Percentiles rank a stretch among this genome's conserved stretches.
Evolutionary conservation across 2,113 vertebrate genomes (phyloP).

Genomic region (Paramormyrops kingsleyae): DNA sequence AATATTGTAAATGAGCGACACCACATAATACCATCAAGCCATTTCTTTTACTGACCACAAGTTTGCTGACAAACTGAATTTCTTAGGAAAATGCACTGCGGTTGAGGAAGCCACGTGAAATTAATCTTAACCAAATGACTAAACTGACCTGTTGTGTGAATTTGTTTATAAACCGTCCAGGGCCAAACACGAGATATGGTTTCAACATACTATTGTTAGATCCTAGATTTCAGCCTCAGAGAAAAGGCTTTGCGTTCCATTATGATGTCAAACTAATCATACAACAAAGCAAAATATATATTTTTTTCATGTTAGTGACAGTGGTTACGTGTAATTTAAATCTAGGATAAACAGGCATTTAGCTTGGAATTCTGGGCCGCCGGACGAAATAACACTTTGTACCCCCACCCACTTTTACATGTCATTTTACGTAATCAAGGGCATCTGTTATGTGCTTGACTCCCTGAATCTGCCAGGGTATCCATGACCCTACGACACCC

Average conservation of each 20-base stretch:
- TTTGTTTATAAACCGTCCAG: neutral
- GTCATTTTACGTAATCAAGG: neutral
- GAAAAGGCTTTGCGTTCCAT: neutral
- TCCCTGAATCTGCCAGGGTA: neutral
- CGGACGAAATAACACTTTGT: neutral
- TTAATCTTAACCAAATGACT: neutral
- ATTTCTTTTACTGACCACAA: neutral
- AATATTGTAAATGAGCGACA: neutral
- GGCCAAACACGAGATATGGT: neutral
- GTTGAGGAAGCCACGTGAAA: neutral
- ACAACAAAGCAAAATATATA: neutral
- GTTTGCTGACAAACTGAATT: neutral
- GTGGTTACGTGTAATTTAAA: neutral
- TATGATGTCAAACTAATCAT: neutral
- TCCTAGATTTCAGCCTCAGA: neutral
- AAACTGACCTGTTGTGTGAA: neutral
- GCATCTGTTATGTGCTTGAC: neutral
- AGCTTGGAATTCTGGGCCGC: neutral
- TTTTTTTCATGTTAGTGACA: neutral
- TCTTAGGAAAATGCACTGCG: neutral
- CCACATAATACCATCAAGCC: neutral
- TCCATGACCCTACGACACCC: neutral
- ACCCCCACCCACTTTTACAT: neutral
- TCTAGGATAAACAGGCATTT: neutral
- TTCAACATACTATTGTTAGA: neutral